Base-by-base conservation (phyloP, 2,113 vertebrate species). In the Oryzias melastigma region DNA sequence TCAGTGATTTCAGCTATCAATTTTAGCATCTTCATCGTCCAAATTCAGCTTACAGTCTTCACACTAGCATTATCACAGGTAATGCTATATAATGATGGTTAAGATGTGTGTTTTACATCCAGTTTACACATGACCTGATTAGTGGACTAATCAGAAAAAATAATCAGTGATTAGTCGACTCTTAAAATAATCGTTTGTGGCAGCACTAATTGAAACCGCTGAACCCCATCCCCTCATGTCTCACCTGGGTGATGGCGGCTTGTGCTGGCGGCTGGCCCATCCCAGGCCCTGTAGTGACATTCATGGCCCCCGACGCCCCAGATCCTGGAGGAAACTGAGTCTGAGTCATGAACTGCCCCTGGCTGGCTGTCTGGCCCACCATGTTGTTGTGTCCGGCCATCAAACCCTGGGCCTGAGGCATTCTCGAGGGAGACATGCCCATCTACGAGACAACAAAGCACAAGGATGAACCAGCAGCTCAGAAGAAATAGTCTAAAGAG, bases 361-460 rank as follows among this genome's bases (percentile, higher is more conserved):
- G 97, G 42, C 88, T 87, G 14, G 95, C 90, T 0, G 95, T 91
- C 82, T 95, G 95, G 55, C 94, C 92, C 83, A 97, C 94, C 87
- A 98, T 92, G 81, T 89, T 93, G 42, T 91, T 75, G 51, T 97
- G 96, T 25, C 93, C 82, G 41, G 91, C 91, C 90, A 98, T 93
- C 91, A 98, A 92, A 79, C 91, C 93, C 35, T 95, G 95, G 0
- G 95, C 92, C 85, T 95, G 95, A 58, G 96, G 92, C 95, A 99
- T 95, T 77, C 97, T 92, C 24, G 96, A 96, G 61, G 97, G 97
- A 83, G 97, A 98, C 92, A 97, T 90, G 40, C 95, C 96, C 94
- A 98, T 95, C 97, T 99, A 64, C 40, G 65, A 41, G 22, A 15
- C 29, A 67, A 18, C 18, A 59, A 50, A 62, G 57, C 6, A 44